Base-by-base conservation (phyloP, 2,797 vertebrate species). In the Ceyx erithaca region DNA sequence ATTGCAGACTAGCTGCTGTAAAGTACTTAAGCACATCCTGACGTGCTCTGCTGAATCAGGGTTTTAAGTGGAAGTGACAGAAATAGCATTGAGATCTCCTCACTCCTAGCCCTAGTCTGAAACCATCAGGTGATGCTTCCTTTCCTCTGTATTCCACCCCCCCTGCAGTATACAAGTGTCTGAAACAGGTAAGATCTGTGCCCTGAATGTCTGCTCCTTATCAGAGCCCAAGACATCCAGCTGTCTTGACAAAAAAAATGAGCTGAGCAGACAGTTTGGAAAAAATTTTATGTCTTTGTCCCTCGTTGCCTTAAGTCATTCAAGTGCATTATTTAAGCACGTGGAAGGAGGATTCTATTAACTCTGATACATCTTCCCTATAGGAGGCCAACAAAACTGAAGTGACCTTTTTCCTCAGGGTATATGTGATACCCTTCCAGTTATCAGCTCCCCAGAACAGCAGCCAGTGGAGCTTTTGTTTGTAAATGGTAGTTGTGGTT, bases 1-100 rank as follows among this genome's bases (percentile, higher is more conserved):
- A 40, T 40, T 40, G 37, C 37, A 40, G 37, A 40, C 37, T 40
- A 73, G 66, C 31, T 72, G 49, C 37, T 49, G 80, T 57, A 62
- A 91, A 94, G 90, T 66, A 90, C 90, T 96, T 96, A 79, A 87
- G 92, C 48, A 80, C 69, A 78, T 93, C 72, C 87, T 87, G 68
- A 80, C 22, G 6, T 45, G 51, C 77, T 92, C 33, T 89, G 89
- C 85, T 87, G 79, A 95, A 92, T 92, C 87, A 84, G 76, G 79
- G 79, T 80, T 95, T 94, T 91, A 91, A 89, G 59, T 57, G 30
- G 66, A 87, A 84, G 89, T 76, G 85, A 85, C 70, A 79, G 46
- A 90, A 92, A 92, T 59, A 93, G 89, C 91, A 92, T 3, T 63
- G 52, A 85, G 59, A 81, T 79, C 67, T 89, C 22, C 77, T 86